Percentiles rank a stretch among this genome's conserved stretches.
phyloP scores from a whole-genome alignment of 2,113 vertebrate species.

The Empidonax alnorum region DNA sequence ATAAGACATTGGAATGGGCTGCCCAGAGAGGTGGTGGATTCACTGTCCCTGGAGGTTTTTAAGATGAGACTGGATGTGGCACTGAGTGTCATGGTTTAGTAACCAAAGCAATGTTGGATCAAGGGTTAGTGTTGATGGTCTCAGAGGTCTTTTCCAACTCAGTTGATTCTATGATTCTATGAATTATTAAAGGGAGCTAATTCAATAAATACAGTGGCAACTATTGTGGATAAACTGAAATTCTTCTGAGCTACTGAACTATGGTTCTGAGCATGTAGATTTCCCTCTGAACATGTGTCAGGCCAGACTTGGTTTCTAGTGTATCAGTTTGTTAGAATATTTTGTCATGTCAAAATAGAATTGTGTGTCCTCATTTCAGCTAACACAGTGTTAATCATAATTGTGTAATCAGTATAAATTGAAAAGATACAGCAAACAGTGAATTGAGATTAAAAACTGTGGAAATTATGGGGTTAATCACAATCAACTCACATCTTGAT shows the following conservation, averaged over 20 bases:
- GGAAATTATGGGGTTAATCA: neutral
- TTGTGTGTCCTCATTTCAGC: neutral
- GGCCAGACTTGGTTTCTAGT: neutral
- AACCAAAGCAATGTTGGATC: too few relatives aligned
- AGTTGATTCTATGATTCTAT: too few relatives aligned
- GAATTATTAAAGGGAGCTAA: neutral
- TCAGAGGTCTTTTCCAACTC: too few relatives aligned
- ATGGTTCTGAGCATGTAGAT: neutral
- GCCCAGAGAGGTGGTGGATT: too few relatives aligned
- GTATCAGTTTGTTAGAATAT: neutral
- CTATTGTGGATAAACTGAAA: neutral
- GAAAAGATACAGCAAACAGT: neutral
- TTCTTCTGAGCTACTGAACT: neutral
- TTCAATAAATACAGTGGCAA: neutral
- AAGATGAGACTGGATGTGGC: too few relatives aligned
- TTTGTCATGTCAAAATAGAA: neutral
- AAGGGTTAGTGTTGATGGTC: too few relatives aligned
- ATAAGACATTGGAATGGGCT: too few relatives aligned
- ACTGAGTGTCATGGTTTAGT: too few relatives aligned
- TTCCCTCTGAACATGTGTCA: neutral
- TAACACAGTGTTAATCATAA: neutral
- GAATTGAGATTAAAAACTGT: neutral
- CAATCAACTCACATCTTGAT: neutral
- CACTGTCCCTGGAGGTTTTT: too few relatives aligned
- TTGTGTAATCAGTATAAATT: neutral